Percentiles rank a stretch among this genome's conserved stretches.
Conservation (phyloP, 2,113 vertebrate species). For the Nannospalax galili region DNA sequence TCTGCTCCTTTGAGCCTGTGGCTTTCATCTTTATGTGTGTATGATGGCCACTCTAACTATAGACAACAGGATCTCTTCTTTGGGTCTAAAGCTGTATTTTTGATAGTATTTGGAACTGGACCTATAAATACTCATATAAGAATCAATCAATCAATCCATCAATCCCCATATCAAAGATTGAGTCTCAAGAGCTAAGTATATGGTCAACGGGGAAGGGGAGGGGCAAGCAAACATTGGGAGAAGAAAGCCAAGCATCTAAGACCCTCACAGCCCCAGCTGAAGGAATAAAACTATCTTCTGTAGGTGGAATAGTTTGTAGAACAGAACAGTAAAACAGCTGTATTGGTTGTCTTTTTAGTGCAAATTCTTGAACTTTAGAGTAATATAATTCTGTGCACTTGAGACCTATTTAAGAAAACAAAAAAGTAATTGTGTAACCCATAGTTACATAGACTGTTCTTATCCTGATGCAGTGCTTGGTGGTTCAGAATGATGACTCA, state of each 20-base stretch:
- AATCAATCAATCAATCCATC: too few relatives aligned
- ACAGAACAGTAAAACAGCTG: neutral
- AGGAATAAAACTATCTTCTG: neutral
- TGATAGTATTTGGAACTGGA: neutral
- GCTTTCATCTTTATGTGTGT: neutral
- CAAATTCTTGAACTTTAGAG: neutral
- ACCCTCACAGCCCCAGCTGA: neutral
- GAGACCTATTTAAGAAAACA: slow-evolving; percentile 28
- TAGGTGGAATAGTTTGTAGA: neutral
- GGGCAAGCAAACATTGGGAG: neutral
- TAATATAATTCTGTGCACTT: slow-evolving; percentile 25
- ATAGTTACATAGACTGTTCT: neutral
- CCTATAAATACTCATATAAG: neutral
- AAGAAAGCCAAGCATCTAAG: neutral
- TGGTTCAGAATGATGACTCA: neutral
- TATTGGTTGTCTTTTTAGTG: neutral
- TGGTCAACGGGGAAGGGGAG: neutral
- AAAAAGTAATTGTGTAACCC: neutral
- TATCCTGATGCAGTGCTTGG: neutral
- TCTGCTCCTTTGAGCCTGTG: neutral
- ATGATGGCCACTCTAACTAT: neutral
- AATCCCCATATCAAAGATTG: neutral
- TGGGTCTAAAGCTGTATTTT: slow-evolving; percentile 5
- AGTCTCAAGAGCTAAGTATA: neutral
- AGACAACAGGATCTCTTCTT: neutral